Conservation (phyloP, 2,113 vertebrate genomes). For the Dolichallabes microphthalmus region DNA sequence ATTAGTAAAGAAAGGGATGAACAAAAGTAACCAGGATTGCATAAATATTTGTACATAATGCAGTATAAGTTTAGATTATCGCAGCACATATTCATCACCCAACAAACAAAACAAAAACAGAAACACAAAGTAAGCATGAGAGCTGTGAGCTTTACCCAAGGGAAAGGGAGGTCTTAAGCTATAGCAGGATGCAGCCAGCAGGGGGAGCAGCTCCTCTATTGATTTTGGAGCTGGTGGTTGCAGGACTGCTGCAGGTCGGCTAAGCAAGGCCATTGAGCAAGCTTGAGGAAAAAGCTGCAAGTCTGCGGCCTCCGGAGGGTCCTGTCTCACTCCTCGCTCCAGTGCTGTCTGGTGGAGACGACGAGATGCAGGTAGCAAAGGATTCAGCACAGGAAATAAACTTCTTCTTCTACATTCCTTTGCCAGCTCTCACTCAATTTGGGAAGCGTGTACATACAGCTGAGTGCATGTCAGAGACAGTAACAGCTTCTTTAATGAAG, state of each 20-base stretch:
- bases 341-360: constrained; percentile 33
- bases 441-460: background rate
- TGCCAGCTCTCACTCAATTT: background rate
- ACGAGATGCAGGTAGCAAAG: constrained; percentile 30
- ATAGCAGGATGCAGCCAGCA: constrained; percentile 75
- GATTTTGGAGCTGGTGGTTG: constrained; percentile 42
- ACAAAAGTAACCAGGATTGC: background rate
- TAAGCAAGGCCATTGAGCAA: constrained; percentile 31
- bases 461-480: background rate
- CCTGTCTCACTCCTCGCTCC: constrained; percentile 19
- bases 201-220: constrained; percentile 86
- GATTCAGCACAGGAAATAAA: constrained; percentile 24
- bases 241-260: constrained; percentile 31
- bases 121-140: constrained; percentile 53
- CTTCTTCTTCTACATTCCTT: constrained; percentile 1
- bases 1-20: background rate
- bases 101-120: background rate
- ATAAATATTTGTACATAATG: background rate
- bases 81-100: background rate
- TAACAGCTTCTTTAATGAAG: background rate
- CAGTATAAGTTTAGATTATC: background rate
- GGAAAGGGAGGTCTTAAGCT: constrained; percentile 57
- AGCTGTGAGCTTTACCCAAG: constrained; percentile 71
- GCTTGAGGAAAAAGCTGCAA: constrained; percentile 25
- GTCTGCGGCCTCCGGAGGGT: constrained; percentile 32